Evolutionary conservation across 2,797 vertebrate genomes (phyloP), one percentile per base, ranked within the genome.

Genomic region (Halcyon badia): DNA sequence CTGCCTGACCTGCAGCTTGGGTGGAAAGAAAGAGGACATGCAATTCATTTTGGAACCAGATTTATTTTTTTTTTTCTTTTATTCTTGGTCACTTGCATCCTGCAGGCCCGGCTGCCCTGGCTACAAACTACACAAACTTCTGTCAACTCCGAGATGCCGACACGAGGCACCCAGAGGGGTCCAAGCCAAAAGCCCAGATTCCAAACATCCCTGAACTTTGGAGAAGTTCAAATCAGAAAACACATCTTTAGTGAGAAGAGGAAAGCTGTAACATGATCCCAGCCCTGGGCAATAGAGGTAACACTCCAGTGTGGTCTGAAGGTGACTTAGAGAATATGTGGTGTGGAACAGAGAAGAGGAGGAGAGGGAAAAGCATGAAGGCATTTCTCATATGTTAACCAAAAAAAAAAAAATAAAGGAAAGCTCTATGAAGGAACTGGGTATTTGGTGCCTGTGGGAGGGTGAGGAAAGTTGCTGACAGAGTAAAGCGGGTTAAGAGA

Each of bases 191-290:
- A 92, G n/a, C 39, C 75, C 52, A 64, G 88, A 97, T 97, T 97
- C 96, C 97, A 96, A 92, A 93, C 96, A 92, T 96, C 95, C 78
- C 86, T 97, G 97, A 97, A 96, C 96, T 96, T 66, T 95, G 65
- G 88, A 80, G 93, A 92, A 96, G 97, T 97, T 97, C 96, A 97
- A 91, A 97, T 96, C 97, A 94, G 93, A 96, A 72, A 71, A 93
- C 83, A 97, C 93, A 87, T 93, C 91, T 97, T 73, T 8, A 90
- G 88, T 25, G 64, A 88, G 90, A 95, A 96, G 81, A 95, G 87
- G 77, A 94, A 95, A 89, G 94, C 88, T 96, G 96, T 87, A 95
- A 97, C 30, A 39, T 44, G 93, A 97, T 95, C 81, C 64, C 31
- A 54, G 90, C 69, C 75, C 96, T 95, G 93, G 86, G 86, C 78